Evolutionary conservation across 2,888 invertebrate genomes (phyloP).

Genomic region (Drosophila falleni): DNA sequence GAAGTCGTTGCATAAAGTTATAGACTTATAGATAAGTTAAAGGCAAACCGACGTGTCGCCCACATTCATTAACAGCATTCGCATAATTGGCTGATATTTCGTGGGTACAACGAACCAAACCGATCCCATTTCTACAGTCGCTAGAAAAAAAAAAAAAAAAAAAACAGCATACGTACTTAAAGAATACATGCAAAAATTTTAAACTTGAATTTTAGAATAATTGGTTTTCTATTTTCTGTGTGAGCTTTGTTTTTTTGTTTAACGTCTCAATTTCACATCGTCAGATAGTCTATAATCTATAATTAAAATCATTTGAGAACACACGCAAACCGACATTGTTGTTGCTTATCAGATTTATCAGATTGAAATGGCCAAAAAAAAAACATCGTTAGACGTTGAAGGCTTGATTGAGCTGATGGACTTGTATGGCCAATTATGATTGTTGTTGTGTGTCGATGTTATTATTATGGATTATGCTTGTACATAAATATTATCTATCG

Average conservation of each 20-base stretch:
- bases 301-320: constrained; percentile 77
- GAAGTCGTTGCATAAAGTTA: constrained; percentile 70
- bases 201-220: not conserved
- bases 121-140: not conserved
- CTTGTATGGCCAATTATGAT: constrained; percentile 24
- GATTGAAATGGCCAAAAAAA: constrained; percentile 3
- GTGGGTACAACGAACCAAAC: constrained; percentile 63
- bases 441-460: constrained; percentile 48
- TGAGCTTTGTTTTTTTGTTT: constrained; percentile 32
- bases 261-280: constrained; percentile 73
- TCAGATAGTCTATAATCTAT: constrained; percentile 72
- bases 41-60: constrained; percentile 64
- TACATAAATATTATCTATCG: not conserved
- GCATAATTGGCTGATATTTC: constrained; percentile 72
- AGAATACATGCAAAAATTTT: too few species aligned
- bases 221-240: not conserved
- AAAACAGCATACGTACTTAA: too few species aligned
- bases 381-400: constrained; percentile 22
- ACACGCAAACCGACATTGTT: constrained; percentile 61
- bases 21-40: constrained; percentile 58
- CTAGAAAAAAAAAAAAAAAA: constrained; percentile 11
- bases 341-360: constrained; percentile 10
- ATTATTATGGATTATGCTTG: constrained; percentile 64
- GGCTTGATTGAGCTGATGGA: constrained; percentile 26
- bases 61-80: constrained; percentile 78